Conservation (phyloP, 2,888 invertebrate genomes). For the Orthosia incerta region DNA sequence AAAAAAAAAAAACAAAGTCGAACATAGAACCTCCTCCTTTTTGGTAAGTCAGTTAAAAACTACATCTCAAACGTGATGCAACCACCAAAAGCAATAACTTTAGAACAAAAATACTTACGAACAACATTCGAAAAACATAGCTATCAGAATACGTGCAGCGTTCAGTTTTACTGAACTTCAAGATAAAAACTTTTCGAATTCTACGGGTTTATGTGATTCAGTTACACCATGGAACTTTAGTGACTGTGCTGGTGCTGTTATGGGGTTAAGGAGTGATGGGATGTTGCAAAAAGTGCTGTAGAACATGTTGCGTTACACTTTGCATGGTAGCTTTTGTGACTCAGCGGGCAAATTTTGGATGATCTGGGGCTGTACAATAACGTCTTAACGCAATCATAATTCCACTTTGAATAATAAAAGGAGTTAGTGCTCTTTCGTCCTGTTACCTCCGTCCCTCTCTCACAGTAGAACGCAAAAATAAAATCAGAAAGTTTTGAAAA, state of each 20-base stretch:
- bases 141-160: conserved; percentile 47
- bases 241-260: not conserved
- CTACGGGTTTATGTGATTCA: conserved; percentile 47
- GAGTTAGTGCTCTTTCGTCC: no score
- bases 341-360: no score
- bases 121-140: conserved; percentile 56
- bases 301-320: not conserved
- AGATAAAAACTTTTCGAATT: conserved; percentile 67
- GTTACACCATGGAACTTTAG: conserved; percentile 37
- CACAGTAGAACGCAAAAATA: no score
- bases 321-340: no score
- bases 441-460: no score
- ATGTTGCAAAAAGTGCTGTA: not conserved
- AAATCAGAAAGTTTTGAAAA: no score
- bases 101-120: conserved; percentile 59
- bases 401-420: no score
- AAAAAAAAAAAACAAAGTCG: no score
- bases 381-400: no score
- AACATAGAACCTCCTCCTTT: no score
- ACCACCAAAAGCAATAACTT: conserved; percentile 40
- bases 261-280: not conserved
- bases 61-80: conserved; percentile 13
- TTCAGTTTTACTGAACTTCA: conserved; percentile 53
- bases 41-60: no score
- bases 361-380: no score